phyloP scores from a whole-genome alignment of 2,113 vertebrate species.

The Brachypteracias leptosomus region DNA sequence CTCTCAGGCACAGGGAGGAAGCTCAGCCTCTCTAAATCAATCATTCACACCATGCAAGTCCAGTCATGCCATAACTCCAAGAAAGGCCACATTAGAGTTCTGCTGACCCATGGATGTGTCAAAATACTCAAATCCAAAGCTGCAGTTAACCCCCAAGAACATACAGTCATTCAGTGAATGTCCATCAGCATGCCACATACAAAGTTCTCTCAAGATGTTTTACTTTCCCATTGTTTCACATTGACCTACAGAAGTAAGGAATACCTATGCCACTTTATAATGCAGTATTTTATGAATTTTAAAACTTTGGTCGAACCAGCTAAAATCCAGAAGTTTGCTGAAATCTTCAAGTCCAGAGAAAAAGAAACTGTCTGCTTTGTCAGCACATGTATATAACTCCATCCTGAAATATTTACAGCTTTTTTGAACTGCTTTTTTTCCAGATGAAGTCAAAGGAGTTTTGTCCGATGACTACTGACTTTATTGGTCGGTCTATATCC shows the following conservation, averaged over 20 bases:
- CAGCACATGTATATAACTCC: not conserved
- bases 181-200: not conserved
- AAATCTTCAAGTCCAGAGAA: not conserved
- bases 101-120: not conserved
- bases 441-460: not conserved
- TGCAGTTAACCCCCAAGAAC: not conserved
- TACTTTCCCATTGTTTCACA: not conserved
- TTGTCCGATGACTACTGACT: not conserved
- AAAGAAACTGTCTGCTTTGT: not conserved
- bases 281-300: not conserved
- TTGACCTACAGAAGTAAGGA: not conserved
- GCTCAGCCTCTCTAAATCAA: not conserved
- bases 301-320: not conserved
- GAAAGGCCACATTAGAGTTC: not conserved
- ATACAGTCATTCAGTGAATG: not conserved
- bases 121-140: not conserved
- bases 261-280: not conserved
- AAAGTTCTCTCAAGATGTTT: not conserved
- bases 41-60: not conserved
- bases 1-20: not conserved
- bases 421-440: not conserved
- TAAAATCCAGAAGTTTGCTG: not conserved
- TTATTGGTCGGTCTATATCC: not conserved
- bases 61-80: not conserved
- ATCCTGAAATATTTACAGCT: slow-evolving; percentile 18